Conservation (phyloP, 1,140 invertebrate genomes). For the Drosophila arawakana region DNA sequence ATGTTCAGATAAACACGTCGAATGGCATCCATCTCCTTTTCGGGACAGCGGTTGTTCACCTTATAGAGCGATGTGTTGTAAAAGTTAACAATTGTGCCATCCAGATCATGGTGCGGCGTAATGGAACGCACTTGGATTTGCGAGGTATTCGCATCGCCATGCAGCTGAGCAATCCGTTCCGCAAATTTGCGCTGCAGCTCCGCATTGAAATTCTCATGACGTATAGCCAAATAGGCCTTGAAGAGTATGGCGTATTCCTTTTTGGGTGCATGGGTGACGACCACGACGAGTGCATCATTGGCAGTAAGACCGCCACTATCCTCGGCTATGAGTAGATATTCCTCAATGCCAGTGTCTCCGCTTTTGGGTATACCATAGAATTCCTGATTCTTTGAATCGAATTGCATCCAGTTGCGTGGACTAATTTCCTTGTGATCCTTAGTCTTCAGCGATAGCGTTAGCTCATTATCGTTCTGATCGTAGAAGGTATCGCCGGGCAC, state of each 20-base stretch:
- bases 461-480: conserved; percentile 92
- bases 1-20: conserved; percentile 89
- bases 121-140: conserved; percentile 89
- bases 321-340: conserved; percentile 91
- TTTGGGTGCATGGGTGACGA: conserved; percentile 87
- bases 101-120: conserved; percentile 68
- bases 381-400: conserved; percentile 94
- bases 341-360: conserved; percentile 88
- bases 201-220: conserved; percentile 90
- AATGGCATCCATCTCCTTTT: conserved; percentile 89
- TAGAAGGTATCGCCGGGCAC: conserved; percentile 95
- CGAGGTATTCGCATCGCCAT: conserved; percentile 90
- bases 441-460: conserved; percentile 89
- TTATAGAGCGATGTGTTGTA: conserved; percentile 89
- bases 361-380: conserved; percentile 93
- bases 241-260: conserved; percentile 89
- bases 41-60: conserved; percentile 89
- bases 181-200: conserved; percentile 91
- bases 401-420: conserved; percentile 93
- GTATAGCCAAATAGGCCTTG: conserved; percentile 90
- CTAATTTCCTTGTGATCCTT: conserved; percentile 89
- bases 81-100: conserved; percentile 76
- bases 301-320: conserved; percentile 89
- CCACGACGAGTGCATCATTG: conserved; percentile 92
- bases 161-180: conserved; percentile 90